phyloP scores from a whole-genome alignment of 2,888 invertebrate genomes.

The Nemoura dubitans region DNA sequence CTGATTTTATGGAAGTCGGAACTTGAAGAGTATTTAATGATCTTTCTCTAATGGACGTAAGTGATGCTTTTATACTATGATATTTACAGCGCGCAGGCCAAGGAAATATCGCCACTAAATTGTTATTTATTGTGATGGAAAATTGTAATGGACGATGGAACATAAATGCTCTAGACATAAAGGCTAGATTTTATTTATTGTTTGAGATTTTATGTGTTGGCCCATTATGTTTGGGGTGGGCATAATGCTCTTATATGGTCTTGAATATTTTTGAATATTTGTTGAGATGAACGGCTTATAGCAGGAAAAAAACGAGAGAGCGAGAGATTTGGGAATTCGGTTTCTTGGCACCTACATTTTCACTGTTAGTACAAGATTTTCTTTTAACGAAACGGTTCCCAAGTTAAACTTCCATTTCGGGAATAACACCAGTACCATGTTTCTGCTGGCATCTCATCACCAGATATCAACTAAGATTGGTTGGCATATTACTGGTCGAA shows the following conservation, averaged over 20 bases:
- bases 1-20: neutral
- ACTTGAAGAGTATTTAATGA: neutral
- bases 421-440: no score
- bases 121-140: constrained; percentile 16
- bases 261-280: neutral
- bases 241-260: neutral
- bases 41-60: neutral
- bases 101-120: constrained; percentile 14
- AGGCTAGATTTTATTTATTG: neutral
- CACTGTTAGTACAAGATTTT: no score
- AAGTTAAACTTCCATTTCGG: no score
- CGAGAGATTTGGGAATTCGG: no score
- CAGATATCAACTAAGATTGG: no score
- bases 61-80: neutral
- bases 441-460: no score
- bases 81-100: neutral
- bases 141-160: neutral
- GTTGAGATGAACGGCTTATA: neutral
- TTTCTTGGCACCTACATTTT: no score
- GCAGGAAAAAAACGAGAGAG: no score
- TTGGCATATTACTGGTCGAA: no score
- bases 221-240: neutral
- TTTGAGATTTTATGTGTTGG: neutral
- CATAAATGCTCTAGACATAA: neutral
- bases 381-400: no score